Evolutionary conservation across 1,140 invertebrate species (phyloP), one percentile per base, ranked within the genome.

Genomic region (Drosophila nannoptera): DNA sequence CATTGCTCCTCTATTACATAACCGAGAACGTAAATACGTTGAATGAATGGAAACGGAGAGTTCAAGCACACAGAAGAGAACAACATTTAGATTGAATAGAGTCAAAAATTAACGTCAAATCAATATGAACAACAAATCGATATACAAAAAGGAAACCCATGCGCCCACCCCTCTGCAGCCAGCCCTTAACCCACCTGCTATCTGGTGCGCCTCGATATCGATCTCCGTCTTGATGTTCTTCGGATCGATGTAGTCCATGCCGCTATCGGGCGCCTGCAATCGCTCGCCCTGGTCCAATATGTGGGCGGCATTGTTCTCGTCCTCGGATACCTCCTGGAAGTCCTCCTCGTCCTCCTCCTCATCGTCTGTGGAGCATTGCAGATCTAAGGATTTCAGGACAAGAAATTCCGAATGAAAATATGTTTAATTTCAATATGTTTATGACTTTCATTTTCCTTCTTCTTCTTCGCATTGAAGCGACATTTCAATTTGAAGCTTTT

Each of bases 361-460:
- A 61, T 93, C 93, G 76, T 94, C 94, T 46, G 93, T 94, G 2
- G 94, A 94, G 80, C 94, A 94, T 89, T 94, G 93, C 46, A 94
- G 88, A 90, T 94, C 94, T 93, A 88, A 49, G 6, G 67, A 42
- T 16, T 43, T 32, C 12, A 1, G 22, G 22, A 22, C 22, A 22
- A 22, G 22, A 22, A 22, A 22, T 22, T 22, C 22, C 22, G 22
- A 22, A 22, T 22, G 22, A 22, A 22, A 22, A 22, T 22, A 22
- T 22, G 22, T 22, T 22, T 22, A 22, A 22, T 22, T 22, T 22
- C 1, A 22, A 22, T 22, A 22, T 3, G 22, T 22, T 22, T 22
- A 22, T 22, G 22, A 3, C 22, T 22, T 3, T 22, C 22, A 22
- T 22, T 22, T 22, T 22, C 22, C 22, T 22, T 22, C 22, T 22